Conservation (phyloP, 2,797 vertebrate genomes). For the Crypturellus tataupa region DNA sequence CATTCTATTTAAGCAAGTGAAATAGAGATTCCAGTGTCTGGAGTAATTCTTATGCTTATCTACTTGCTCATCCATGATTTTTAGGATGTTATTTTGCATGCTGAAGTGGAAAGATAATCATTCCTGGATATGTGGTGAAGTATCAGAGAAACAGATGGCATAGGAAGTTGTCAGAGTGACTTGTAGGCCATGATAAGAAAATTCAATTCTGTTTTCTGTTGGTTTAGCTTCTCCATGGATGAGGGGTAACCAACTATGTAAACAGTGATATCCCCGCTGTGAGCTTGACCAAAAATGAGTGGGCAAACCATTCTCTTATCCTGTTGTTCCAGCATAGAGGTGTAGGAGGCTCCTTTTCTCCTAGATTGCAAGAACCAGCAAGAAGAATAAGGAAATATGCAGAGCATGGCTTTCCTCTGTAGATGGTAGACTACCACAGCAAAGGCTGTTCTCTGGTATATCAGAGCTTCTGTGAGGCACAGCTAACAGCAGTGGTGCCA, state of each 20-base stretch:
- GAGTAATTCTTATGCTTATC: background rate
- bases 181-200: background rate
- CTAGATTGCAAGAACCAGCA: background rate
- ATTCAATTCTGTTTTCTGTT: background rate
- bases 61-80: background rate
- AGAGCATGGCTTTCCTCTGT: background rate
- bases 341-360: background rate
- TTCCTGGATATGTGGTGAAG: background rate
- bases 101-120: background rate
- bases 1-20: background rate
- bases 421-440: background rate
- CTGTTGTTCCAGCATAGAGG: background rate
- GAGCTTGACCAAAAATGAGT: background rate
- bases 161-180: background rate
- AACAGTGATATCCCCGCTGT: background rate
- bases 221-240: background rate
- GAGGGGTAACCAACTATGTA: background rate
- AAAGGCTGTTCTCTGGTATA: background rate
- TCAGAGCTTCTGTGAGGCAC: background rate
- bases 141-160: background rate
- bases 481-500: no score
- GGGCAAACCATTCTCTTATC: background rate
- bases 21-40: background rate
- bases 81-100: background rate
- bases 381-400: background rate